A percentile compares a stretch with the other conserved stretches of the same genome.
Evolutionary conservation across 2,113 vertebrate genomes (phyloP).

Genomic region (Porphyrio hochstetteri): DNA sequence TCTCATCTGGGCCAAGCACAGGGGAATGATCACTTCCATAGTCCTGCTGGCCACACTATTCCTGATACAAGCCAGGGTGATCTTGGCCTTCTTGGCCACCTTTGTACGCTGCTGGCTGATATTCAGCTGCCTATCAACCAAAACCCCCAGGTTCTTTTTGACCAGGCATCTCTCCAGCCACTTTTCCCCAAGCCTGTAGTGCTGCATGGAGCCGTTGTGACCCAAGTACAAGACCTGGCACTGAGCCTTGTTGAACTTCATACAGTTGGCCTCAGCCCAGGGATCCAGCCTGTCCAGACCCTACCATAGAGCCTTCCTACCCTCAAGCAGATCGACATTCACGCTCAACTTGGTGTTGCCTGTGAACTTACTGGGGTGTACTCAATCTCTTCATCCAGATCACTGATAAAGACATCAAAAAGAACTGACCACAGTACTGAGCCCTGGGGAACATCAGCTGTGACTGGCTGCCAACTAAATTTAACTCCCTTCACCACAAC

Average conservation of each 20-base stretch:
- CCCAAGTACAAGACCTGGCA: background rate
- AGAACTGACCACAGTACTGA: background rate
- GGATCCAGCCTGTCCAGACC: background rate
- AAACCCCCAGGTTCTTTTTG: background rate
- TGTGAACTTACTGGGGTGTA: background rate
- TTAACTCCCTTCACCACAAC: background rate
- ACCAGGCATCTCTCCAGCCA: background rate
- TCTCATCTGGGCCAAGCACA: background rate
- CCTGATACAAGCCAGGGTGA: background rate
- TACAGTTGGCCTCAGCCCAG: fast-evolving
- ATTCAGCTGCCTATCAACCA: background rate
- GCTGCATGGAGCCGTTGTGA: background rate
- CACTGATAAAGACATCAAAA: background rate
- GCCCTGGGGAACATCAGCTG: background rate
- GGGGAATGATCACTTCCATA: fast-evolving
- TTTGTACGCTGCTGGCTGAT: background rate
- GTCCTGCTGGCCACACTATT: background rate
- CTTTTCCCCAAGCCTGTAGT: background rate
- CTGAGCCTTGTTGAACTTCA: background rate
- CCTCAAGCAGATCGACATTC: background rate
- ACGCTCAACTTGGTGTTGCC: fast-evolving
- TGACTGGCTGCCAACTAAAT: fast-evolving
- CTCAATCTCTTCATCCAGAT: background rate
- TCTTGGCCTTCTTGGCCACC: background rate
- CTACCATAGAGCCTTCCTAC: background rate